Base-by-base conservation (phyloP, 1,140 invertebrate species). In the Vollenhovia emeryi region DNA sequence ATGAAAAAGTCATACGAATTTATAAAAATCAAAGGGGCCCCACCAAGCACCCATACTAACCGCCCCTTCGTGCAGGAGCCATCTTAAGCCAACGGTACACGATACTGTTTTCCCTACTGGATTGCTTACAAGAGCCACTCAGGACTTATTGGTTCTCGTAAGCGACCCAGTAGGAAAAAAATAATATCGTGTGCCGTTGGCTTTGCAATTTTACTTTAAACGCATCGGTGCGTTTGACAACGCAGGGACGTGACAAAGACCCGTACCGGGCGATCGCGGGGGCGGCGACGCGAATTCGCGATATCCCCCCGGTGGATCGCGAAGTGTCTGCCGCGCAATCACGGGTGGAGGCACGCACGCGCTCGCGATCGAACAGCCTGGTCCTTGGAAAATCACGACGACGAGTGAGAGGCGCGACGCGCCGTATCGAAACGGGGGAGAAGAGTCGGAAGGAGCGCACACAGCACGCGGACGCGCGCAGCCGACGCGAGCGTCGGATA, bases 401-500 rank as follows among this genome's bases (percentile, higher is more conserved):
- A 48, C 24, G 55, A 73, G 57, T 73, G 45, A 18, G 52, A 45
- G 60, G 7, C 45, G 52, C 2, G 36, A 59, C 43, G 57, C 40
- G 57, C 40, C 50, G 66, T 48, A 48, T 62, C 36, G 27, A 27
- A n/a, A 30, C 21, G 60, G 24, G 57, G 9, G 55, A 74, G 60
- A 68, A 50, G 64, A 30, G 75, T 15, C 33, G 36, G 43, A 66
- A 71, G 30, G 62, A 27, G 27, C 68, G 55, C n/a, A 62, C 36
- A 36, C n/a, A 33, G 71, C 86, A 69, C 83, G 90, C 88, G 90
- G 86, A 86, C 88, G 87, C 90, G 87, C 91, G 86, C 89, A 68
- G 82, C 83, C 62, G 48, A 64, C 57, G 78, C 82, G 74, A 84
- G 91, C 89, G 84, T 90, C 90, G 62, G 91, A 94, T 94, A 94